Conservation (phyloP, 2,797 vertebrate species). For the Psittacula echo region DNA sequence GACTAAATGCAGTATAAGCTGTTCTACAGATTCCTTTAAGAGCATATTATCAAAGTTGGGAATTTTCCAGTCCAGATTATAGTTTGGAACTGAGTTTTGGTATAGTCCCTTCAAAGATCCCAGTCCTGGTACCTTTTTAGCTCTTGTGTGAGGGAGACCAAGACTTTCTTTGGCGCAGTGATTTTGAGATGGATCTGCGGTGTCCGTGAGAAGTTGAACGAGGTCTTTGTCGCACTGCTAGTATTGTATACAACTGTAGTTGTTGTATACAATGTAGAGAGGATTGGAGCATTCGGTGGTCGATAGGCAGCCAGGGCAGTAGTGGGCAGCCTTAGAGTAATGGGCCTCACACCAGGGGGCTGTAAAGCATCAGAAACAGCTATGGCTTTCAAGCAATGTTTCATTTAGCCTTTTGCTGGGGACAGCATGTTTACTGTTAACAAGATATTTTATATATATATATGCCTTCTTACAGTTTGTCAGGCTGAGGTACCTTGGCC, state of each 20-base stretch:
- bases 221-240: not conserved
- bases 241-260: not conserved
- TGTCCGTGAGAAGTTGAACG: not conserved
- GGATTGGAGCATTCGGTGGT: not conserved
- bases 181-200: not conserved
- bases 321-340: not conserved
- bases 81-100: not conserved
- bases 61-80: not conserved
- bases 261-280: not conserved
- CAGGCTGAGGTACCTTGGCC: fast-evolving
- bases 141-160: not conserved
- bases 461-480: not conserved
- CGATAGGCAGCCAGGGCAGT: not conserved
- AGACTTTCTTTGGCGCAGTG: not conserved
- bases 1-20: not conserved
- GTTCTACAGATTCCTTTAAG: not conserved
- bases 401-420: not conserved
- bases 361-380: not conserved
- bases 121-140: not conserved
- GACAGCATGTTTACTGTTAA: not conserved
- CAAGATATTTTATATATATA: not conserved
- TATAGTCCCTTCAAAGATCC: not conserved
- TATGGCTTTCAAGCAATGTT: not conserved
- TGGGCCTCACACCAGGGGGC: not conserved
- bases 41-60: not conserved